Percentiles rank a stretch among this genome's conserved stretches.
These are phyloP conservation scores for Epizoanthus scotinus DNA, from an alignment of 92 coral and sea anemone species.

Conservation along the genomic window DNA sequence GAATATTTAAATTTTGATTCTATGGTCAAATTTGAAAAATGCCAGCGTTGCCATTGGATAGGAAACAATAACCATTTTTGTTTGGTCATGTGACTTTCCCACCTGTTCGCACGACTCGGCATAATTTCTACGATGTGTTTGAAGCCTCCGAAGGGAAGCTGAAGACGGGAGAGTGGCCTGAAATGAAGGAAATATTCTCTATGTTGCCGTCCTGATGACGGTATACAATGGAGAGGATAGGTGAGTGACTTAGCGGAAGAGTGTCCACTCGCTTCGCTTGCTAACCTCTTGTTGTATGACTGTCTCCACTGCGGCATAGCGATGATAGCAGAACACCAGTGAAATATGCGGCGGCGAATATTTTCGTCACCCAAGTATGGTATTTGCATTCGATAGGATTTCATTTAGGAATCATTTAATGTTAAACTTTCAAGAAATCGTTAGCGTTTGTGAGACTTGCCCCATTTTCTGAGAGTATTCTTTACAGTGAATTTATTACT, in stretches of 20 bases:
- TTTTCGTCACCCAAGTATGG: neutral
- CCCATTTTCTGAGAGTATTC: slow-evolving; percentile 4
- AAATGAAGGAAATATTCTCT: slow-evolving; percentile 2
- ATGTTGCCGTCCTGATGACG: slow-evolving; percentile 29
- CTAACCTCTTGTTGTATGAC: slow-evolving; percentile 19
- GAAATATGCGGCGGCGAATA: neutral
- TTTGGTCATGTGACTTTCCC: slow-evolving; percentile 80
- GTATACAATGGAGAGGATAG: slow-evolving; percentile 22
- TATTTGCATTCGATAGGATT: neutral
- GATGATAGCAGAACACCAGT: slow-evolving; percentile 8
- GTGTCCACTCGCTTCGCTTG: neutral
- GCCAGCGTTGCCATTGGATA: slow-evolving; percentile 17
- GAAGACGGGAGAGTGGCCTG: slow-evolving; percentile 29
- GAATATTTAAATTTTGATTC: slow-evolving; percentile 45
- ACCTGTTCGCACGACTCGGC: slow-evolving; percentile 72
- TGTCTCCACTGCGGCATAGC: slow-evolving; percentile 12
- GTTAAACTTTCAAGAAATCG: neutral
- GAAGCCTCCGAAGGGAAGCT: slow-evolving; percentile 10
- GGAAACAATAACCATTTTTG: slow-evolving; percentile 39
- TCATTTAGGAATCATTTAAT: neutral
- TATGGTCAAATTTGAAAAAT: slow-evolving; percentile 33
- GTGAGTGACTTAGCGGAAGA: slow-evolving; percentile 6
- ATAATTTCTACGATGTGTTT: slow-evolving; percentile 49
- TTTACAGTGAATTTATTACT: neutral
- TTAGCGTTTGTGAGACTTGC: slow-evolving; percentile 19